These are phyloP conservation scores for Aricia artaxerxes DNA, from an alignment of 2,888 invertebrate genomes.

Conservation along the genomic window DNA sequence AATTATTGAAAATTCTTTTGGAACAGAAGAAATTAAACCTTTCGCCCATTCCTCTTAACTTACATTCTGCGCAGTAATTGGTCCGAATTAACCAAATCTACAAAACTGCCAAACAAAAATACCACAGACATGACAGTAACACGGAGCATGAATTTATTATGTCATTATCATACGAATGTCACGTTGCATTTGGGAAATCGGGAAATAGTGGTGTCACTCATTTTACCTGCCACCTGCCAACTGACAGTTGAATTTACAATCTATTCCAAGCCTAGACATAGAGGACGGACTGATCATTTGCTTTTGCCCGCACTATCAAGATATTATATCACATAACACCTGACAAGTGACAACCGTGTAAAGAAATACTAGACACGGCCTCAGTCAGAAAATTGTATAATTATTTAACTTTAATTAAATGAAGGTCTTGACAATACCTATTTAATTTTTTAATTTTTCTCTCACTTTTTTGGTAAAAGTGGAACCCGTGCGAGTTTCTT, in stretches of 20 bases:
- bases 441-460: no score
- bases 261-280: constrained; percentile 54
- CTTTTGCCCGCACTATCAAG: constrained; percentile 77
- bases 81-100: background rate
- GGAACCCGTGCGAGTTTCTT: no score
- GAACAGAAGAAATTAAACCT: no score
- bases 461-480: no score
- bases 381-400: no score
- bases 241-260: constrained; percentile 57
- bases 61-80: background rate
- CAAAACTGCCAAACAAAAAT: background rate
- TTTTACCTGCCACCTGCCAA: constrained; percentile 35
- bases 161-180: constrained; percentile 11
- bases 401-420: no score
- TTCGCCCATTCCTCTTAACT: no score
- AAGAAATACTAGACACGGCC: no score
- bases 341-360: no score
- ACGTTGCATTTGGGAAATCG: constrained; percentile 7
- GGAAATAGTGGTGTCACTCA: constrained; percentile 20
- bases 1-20: no score
- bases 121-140: background rate
- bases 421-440: no score
- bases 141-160: constrained; percentile 1
- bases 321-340: constrained; percentile 42
- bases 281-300: constrained; percentile 76